Evolutionary conservation across 1,140 invertebrate genomes (phyloP).

Genomic region (Delia radicum): DNA sequence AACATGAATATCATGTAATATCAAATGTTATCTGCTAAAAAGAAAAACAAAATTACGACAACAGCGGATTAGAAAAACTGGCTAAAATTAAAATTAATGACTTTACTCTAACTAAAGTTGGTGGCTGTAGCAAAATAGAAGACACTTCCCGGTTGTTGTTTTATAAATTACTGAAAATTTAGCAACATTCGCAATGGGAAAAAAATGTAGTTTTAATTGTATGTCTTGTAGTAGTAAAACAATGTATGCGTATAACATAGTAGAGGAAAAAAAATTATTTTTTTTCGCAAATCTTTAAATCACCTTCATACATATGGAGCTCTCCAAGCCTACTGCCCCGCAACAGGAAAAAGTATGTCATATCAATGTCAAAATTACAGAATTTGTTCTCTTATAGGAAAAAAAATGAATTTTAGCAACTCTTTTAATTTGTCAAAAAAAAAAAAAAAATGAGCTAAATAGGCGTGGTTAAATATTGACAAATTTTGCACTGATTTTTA

Average conservation of each 20-base stretch:
- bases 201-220: neutral
- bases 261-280: neutral
- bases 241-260: neutral
- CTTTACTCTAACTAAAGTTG: neutral
- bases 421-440: no score
- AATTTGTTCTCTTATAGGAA: no score
- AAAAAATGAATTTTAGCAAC: no score
- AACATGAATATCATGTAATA: constrained; percentile 2
- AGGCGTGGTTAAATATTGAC: no score
- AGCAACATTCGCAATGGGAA: neutral
- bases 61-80: neutral
- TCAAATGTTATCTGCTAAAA: neutral
- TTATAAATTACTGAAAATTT: neutral
- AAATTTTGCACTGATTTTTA: no score
- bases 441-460: no score
- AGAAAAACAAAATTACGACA: neutral
- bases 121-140: neutral
- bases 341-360: no score
- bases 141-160: neutral
- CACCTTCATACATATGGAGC: no score
- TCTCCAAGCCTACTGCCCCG: no score
- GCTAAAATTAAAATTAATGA: neutral
- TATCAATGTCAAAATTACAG: no score
- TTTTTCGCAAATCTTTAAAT: no score
- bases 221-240: neutral